phyloP scores from a whole-genome alignment of 2,888 invertebrate species.

The Ophraella communa region DNA sequence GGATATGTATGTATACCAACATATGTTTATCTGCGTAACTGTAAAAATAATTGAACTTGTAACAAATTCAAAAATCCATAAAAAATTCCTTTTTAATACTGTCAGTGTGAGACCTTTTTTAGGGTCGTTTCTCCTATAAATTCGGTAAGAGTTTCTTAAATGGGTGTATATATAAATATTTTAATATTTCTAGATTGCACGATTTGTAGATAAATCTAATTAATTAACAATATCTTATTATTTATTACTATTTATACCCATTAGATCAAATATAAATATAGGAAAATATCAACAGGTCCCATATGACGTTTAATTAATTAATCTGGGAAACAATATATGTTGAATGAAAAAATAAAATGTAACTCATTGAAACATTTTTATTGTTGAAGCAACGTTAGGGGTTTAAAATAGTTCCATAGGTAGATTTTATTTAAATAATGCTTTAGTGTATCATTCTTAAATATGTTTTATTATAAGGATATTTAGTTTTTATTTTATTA shows the following conservation, averaged over 20 bases:
- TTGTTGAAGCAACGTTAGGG: too few species aligned
- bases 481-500: not conserved
- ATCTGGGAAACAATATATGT: not conserved
- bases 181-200: not conserved
- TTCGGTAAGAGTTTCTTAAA: not conserved
- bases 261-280: not conserved
- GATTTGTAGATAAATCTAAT: not conserved
- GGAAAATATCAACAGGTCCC: conserved; percentile 8
- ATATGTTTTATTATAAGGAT: not conserved
- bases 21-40: conserved; percentile 15
- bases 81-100: too few species aligned
- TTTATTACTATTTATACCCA: not conserved
- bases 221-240: not conserved
- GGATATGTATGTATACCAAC: conserved; percentile 1
- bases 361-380: too few species aligned
- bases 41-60: not conserved
- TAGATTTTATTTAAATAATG: too few species aligned
- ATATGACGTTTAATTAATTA: conserved; percentile 5
- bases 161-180: not conserved
- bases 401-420: too few species aligned
- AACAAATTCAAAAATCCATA: not conserved
- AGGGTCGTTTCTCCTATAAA: not conserved
- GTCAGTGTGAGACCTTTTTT: not conserved
- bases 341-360: not conserved
- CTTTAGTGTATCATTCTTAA: too few species aligned